Percentiles rank a stretch among this genome's conserved stretches.
Evolutionary conservation across 2,797 vertebrate species (phyloP).

Genomic region (Molossus alvarezi): DNA sequence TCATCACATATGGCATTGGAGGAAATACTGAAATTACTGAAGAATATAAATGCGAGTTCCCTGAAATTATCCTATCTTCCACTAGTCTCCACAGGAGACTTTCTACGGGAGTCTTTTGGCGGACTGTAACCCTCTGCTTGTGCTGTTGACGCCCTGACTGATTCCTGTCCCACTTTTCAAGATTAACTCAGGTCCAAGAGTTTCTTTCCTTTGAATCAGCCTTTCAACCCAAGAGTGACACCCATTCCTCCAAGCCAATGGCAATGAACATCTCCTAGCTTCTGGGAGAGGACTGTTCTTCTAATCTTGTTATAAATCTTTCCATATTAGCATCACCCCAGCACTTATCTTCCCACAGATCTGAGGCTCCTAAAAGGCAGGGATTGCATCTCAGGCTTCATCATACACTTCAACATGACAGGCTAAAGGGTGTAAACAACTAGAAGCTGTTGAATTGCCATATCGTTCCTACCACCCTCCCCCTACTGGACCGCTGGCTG

Average conservation of each 20-base stretch:
- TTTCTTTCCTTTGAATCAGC: not conserved
- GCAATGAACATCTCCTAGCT: not conserved
- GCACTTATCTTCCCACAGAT: not conserved
- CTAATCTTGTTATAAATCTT: not conserved
- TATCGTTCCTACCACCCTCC: not conserved
- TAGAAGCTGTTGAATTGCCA: not conserved
- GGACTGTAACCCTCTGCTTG: not conserved
- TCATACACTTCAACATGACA: not conserved
- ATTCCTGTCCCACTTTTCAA: not conserved
- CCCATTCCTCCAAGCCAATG: not conserved
- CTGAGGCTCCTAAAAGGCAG: not conserved
- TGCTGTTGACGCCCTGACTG: not conserved
- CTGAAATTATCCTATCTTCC: not conserved
- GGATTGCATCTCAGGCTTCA: not conserved
- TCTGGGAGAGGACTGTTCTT: not conserved
- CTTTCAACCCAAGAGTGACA: not conserved
- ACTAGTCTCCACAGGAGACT: not conserved
- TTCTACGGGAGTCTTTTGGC: not conserved
- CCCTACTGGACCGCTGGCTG: not conserved
- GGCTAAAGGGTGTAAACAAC: not conserved
- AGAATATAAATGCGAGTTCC: constrained; percentile 15
- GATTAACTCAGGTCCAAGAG: not conserved
- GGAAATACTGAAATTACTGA: constrained; percentile 50
- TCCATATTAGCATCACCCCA: not conserved
- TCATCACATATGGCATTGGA: constrained; percentile 42